Base-by-base conservation (phyloP, 1,140 invertebrate species). In the Diabrotica virgifera region DNA sequence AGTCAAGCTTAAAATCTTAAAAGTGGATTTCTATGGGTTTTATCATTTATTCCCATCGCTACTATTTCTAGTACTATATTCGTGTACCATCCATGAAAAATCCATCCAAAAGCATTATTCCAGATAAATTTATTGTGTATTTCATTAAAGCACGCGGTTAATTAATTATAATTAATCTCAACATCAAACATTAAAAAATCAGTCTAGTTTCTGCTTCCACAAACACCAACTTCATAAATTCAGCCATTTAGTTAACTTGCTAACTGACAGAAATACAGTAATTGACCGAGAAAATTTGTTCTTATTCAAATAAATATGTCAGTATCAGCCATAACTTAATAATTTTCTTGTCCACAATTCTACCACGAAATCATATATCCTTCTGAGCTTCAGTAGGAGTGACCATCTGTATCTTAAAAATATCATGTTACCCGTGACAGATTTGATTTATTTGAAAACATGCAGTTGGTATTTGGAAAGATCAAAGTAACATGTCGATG, bases 361-460 rank as follows among this genome's bases (percentile, higher is more conserved):
- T 37, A 36, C 35, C 60, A 24, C 35, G 12, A 50, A 62, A 62
- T 36, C 36, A 62, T 40, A 54, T 24, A 53, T 38, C 35, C n/a
- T 36, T 51, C 14, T 60, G 59, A 50, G 24, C 37, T 46, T 52
- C 35, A 36, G 52, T 54, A 54, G 36, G 13, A 54, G 13, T 62
- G 60, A 62, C 60, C 60, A 62, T 62, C 50, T 62, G 60, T 38
- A 52, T 54, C 9, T 53, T 38, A 54, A 62, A 62, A 55, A 53
- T 62, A 62, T 62, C 60, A 38, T 54, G 51, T 62, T 62, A 35
- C 60, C 37, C 54, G 36, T 62, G 60, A 62, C 60, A 62, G 54
- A 12, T 54, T 40, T 62, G 60, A 62, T 62, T 54, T 62, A 62
- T 62, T 54, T 24, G 60, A 62, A 54, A 62, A 62, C 60, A 62